Percentiles rank a stretch among this genome's conserved stretches.
phyloP scores from a whole-genome alignment of 2,797 vertebrate species.

The Oreonectes daqikongensis region DNA sequence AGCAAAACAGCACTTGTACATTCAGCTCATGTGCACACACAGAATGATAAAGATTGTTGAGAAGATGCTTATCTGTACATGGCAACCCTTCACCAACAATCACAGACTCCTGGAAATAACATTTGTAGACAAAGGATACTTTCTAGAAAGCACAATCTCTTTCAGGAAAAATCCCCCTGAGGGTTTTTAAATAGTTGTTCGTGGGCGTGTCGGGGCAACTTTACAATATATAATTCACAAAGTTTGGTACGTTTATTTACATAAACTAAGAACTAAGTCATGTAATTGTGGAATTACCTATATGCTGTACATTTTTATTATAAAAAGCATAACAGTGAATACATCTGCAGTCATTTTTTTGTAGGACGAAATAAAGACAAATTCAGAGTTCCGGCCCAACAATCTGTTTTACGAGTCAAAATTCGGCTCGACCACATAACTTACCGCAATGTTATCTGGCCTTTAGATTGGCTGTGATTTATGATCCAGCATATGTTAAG shows the following conservation, averaged over 20 bases:
- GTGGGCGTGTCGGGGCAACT: slow-evolving; percentile 24
- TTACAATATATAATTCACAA: background rate
- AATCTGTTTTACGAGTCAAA: background rate
- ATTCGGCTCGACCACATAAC: background rate
- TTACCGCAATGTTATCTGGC: slow-evolving; percentile 7
- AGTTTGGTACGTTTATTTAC: slow-evolving; percentile 18
- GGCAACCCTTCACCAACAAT: slow-evolving; percentile 13
- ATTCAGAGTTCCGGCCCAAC: background rate
- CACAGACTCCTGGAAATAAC: slow-evolving; percentile 44
- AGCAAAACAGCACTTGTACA: background rate
- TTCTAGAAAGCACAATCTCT: slow-evolving; percentile 41
- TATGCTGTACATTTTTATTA: background rate
- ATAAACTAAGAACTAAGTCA: too few relatives aligned
- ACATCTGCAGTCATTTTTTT: background rate
- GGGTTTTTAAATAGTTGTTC: slow-evolving; percentile 18
- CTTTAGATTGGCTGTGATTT: slow-evolving; percentile 19
- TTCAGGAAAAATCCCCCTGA: background rate
- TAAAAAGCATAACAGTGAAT: background rate
- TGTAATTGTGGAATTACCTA: slow-evolving; percentile 7
- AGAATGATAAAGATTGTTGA: background rate
- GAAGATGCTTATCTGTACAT: slow-evolving; percentile 20
- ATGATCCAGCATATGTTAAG: slow-evolving; percentile 15
- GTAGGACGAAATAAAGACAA: slow-evolving; percentile 2
- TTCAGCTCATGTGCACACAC: background rate
- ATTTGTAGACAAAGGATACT: slow-evolving; percentile 32